phyloP scores from a whole-genome alignment of 2,888 invertebrate genomes.

The Metalampra italica region DNA sequence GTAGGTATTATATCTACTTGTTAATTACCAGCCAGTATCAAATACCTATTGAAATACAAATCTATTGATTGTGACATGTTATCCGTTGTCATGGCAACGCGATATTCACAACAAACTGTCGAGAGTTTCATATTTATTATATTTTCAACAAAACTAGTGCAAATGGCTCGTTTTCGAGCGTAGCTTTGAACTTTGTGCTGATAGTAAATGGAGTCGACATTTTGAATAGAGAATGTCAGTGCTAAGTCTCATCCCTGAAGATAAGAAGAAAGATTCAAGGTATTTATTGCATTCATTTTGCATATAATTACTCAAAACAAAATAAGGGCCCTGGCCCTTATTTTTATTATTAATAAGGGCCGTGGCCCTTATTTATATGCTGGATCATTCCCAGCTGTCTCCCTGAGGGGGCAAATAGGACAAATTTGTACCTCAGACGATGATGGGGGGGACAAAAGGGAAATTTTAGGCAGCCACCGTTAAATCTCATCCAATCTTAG shows the following conservation, averaged over 20 bases:
- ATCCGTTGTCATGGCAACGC: slow-evolving; percentile 52
- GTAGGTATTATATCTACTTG: too few species aligned
- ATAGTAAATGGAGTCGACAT: slow-evolving; percentile 40
- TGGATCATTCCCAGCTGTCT: too few species aligned
- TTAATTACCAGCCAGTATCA: slow-evolving; percentile 18
- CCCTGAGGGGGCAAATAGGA: too few species aligned
- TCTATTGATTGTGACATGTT: slow-evolving; percentile 43
- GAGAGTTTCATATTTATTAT: slow-evolving; percentile 24
- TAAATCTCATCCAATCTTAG: too few species aligned
- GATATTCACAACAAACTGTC: slow-evolving; percentile 37
- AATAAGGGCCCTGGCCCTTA: too few species aligned
- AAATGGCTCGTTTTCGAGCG: slow-evolving; percentile 33
- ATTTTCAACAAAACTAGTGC: slow-evolving; percentile 22
- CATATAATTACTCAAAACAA: too few species aligned
- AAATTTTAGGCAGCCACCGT: too few species aligned
- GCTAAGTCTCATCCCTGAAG: slow-evolving; percentile 72
- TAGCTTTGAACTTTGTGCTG: slow-evolving; percentile 31
- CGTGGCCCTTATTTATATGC: too few species aligned
- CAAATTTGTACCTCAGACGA: too few species aligned
- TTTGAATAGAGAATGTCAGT: slow-evolving; percentile 61
- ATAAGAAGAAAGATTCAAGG: slow-evolving; percentile 60
- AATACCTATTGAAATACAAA: slow-evolving; percentile 16
- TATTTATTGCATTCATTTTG: slow-evolving; percentile 20
- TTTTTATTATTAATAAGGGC: too few species aligned
- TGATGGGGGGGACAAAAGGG: too few species aligned